Base-by-base conservation (phyloP, 2,113 vertebrate species). In the Siniperca chuatsi region DNA sequence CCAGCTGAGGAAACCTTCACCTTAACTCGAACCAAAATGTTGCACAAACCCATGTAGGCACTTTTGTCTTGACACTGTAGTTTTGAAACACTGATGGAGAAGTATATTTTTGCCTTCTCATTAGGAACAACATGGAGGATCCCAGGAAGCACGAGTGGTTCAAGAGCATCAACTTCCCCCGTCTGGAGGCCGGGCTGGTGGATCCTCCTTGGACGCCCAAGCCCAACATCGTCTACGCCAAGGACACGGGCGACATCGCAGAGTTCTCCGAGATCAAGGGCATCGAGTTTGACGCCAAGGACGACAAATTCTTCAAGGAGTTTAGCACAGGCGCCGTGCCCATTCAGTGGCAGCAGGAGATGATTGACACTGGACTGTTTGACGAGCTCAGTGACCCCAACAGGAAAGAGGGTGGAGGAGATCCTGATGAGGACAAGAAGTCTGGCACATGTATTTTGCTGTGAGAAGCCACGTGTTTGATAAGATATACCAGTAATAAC, bases 251-350 rank as follows among this genome's bases (percentile, higher is more conserved):
- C 76, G 98, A 98, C 90, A 98, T 97, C 25, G 96, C 96, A 4
- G 97, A 98, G 85, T 98, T 99, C 94, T 98, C 97, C 0, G 98
- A 99, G 90, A 75, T 97, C 82, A 95, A 93, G 78, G 98, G 97
- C 81, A 94, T 97, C 2, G 97, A 96, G 81, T 97, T 99, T 69
- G 96, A 97, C n/a, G 94, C 95, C 73, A 97, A 97, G 82, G 98
- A 98, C 73, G 94, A 96, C 13, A 96, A 96, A 66, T 98, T 98
- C 95, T 98, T 98, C 93, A 97, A 96, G 78, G 97, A 95, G 92
- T 99, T 98, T 92, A 92, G 95, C 1, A 97, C 97, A 0, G 97
- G 97, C 11, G 97, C 98, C 29, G 94, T 99, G 68, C 54, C 97
- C 60, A 95, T 96, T 62, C 92, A 94, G 0, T 98, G 98, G 97